These are phyloP conservation scores for Chrysolina americana DNA, from an alignment of 2,888 invertebrate species.

Conservation along the genomic window DNA sequence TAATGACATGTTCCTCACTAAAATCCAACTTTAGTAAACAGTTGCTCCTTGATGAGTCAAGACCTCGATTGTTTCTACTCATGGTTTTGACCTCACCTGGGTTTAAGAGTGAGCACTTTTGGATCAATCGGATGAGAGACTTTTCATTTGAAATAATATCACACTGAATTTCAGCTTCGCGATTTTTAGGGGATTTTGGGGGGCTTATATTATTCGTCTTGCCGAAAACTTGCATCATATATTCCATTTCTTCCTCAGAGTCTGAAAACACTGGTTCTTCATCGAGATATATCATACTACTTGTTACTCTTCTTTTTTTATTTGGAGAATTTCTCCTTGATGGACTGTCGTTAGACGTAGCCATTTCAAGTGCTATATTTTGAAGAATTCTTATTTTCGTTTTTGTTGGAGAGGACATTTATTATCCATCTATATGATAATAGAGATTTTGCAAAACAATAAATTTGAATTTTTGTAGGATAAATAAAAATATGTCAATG, in stretches of 20 bases:
- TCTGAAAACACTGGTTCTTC: constrained; percentile 45
- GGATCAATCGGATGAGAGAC: constrained; percentile 1
- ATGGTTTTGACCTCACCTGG: neutral
- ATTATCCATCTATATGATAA: neutral
- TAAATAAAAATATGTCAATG: too few relatives aligned
- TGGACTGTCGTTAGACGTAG: neutral
- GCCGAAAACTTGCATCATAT: constrained; percentile 18
- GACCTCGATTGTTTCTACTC: neutral
- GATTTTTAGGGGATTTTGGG: constrained; percentile 10
- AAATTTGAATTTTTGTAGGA: too few relatives aligned
- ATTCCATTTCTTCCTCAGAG: constrained; percentile 39
- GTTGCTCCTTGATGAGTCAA: too few relatives aligned
- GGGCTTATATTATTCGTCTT: neutral
- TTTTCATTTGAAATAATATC: constrained; percentile 15
- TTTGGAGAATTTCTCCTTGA: neutral
- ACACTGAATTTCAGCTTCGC: constrained; percentile 30
- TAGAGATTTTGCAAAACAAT: too few relatives aligned
- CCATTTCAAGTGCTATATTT: neutral
- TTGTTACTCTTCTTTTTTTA: constrained; percentile 28
- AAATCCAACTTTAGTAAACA: too few relatives aligned
- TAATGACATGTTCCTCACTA: too few relatives aligned
- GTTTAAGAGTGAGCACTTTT: constrained; percentile 19
- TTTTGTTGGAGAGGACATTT: neutral
- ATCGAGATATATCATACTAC: constrained; percentile 34
- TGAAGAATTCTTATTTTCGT: neutral